Conservation (phyloP, 2,888 invertebrate species). For the Therioaphis trifolii region DNA sequence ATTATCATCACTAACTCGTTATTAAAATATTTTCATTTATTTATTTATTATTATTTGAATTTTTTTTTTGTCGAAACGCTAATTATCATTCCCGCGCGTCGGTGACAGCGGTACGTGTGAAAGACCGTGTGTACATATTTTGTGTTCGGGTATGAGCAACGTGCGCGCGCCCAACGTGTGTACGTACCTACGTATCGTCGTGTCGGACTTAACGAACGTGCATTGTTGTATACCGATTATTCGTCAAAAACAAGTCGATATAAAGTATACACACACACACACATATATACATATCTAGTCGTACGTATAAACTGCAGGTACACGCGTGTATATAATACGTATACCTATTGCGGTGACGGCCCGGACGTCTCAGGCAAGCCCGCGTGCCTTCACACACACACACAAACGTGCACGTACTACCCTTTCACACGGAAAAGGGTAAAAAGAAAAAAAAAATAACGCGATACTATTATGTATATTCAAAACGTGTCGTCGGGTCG, state of each 20-base stretch:
- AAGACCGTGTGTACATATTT: background rate
- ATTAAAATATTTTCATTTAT: constrained; percentile 18
- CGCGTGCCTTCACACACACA: background rate
- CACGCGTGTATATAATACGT: background rate
- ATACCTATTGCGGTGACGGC: background rate
- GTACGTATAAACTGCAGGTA: background rate
- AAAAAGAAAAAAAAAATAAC: background rate
- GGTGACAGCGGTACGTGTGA: background rate
- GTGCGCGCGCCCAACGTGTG: background rate
- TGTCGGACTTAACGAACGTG: constrained; percentile 47
- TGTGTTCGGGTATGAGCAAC: background rate
- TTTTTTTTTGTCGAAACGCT: constrained; percentile 16
- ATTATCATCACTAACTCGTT: no score
- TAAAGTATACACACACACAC: background rate
- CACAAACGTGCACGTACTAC: background rate
- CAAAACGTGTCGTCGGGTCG: background rate
- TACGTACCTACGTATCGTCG: background rate
- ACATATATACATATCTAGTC: background rate
- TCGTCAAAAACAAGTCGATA: constrained; percentile 29
- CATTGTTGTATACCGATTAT: constrained; percentile 53
- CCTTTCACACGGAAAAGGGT: background rate
- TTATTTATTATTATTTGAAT: no score
- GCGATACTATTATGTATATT: background rate
- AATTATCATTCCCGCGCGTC: background rate
- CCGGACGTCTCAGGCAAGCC: background rate